Percentiles rank a stretch among this genome's conserved stretches.
These are phyloP conservation scores for Paraescarpia echinospica DNA, from an alignment of 1,140 invertebrate species.

Conservation along the genomic window DNA sequence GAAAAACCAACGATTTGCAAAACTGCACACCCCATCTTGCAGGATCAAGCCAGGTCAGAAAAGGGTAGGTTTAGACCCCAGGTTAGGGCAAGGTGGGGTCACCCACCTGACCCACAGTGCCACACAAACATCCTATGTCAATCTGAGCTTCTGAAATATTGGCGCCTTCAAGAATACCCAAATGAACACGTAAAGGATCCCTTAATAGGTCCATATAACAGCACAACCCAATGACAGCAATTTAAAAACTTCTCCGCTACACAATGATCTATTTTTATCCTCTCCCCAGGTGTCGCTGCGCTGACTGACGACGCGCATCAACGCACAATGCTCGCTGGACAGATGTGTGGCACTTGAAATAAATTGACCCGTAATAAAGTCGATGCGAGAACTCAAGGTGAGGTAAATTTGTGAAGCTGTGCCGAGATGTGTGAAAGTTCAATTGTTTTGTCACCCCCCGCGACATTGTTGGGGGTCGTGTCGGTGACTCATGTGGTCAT, in stretches of 20 bases:
- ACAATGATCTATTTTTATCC: background rate
- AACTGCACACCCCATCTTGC: background rate
- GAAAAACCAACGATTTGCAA: background rate
- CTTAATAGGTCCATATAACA: too few species aligned
- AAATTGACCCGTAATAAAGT: background rate
- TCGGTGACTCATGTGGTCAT: background rate
- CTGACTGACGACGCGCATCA: background rate
- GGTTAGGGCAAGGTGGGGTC: background rate
- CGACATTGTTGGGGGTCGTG: background rate
- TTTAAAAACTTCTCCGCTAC: background rate
- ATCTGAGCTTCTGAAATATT: background rate
- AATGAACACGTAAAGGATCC: too few species aligned
- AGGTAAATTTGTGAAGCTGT: background rate
- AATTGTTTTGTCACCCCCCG: background rate
- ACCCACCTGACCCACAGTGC: background rate
- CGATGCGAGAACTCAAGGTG: background rate
- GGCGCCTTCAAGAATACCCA: background rate
- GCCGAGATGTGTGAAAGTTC: background rate
- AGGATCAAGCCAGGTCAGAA: background rate
- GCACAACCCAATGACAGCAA: background rate
- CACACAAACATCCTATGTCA: background rate
- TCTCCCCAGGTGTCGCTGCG: background rate
- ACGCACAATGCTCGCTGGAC: background rate
- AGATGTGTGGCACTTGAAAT: background rate
- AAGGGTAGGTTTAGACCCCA: background rate